Evolutionary conservation across 2,113 vertebrate genomes (phyloP).

Genomic region (Neogobius melanostomus): DNA sequence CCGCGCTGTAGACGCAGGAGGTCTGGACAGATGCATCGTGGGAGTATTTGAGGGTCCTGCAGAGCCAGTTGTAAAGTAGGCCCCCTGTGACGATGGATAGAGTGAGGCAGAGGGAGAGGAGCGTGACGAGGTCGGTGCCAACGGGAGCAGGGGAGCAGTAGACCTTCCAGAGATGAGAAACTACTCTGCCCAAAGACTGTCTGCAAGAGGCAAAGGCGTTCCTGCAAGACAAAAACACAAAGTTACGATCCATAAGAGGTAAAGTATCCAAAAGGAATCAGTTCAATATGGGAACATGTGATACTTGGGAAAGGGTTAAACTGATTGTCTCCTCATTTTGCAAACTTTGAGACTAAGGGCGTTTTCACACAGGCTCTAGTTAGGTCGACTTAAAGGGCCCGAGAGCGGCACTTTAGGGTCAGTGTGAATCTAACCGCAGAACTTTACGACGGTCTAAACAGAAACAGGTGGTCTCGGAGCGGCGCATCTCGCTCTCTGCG

Average conservation of each 20-base stretch:
- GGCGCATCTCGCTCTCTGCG: too few relatives aligned
- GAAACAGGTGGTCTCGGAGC: too few relatives aligned
- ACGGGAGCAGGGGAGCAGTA: slow-evolving; percentile 81
- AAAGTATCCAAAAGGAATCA: neutral
- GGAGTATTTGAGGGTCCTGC: slow-evolving; percentile 75
- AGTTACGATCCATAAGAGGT: neutral
- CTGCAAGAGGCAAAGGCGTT: slow-evolving; percentile 21
- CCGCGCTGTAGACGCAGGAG: slow-evolving; percentile 66
- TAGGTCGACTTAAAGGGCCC: too few relatives aligned
- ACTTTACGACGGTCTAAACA: too few relatives aligned
- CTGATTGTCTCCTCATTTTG: too few relatives aligned
- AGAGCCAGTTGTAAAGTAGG: slow-evolving; percentile 84
- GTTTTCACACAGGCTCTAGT: too few relatives aligned
- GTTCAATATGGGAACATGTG: neutral
- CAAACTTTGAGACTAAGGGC: too few relatives aligned
- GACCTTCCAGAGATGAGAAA: slow-evolving; percentile 74
- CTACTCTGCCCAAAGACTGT: slow-evolving; percentile 24
- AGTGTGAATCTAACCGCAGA: too few relatives aligned
- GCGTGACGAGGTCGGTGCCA: slow-evolving; percentile 70
- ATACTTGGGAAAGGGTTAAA: too few relatives aligned
- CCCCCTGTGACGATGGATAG: slow-evolving; percentile 61
- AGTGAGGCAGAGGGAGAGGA: slow-evolving; percentile 78
- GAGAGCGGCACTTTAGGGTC: too few relatives aligned
- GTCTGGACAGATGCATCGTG: slow-evolving; percentile 17
- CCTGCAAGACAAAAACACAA: slow-evolving; percentile 30